These are phyloP conservation scores for Yasuhikotakia modesta DNA, from an alignment of 2,797 vertebrate species.

Conservation along the genomic window DNA sequence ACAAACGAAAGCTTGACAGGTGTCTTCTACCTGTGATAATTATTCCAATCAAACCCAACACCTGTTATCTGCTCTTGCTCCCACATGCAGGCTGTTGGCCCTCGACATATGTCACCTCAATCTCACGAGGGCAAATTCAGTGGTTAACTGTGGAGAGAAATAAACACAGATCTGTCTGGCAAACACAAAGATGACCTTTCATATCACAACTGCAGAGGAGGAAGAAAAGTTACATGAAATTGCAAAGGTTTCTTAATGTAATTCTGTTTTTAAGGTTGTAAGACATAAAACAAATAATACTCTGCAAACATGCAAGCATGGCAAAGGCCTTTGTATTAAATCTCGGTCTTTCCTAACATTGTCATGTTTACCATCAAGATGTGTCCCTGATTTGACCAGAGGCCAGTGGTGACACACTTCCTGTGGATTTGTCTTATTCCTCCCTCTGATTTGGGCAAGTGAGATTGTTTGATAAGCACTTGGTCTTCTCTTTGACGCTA, in stretches of 20 bases:
- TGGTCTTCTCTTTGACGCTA: constrained; percentile 63
- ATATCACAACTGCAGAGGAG: background rate
- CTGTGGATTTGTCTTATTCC: constrained; percentile 70
- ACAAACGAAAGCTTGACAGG: constrained; percentile 60
- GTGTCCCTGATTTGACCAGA: constrained; percentile 65
- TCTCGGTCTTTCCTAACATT: constrained; percentile 53
- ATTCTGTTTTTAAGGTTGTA: background rate
- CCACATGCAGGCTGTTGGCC: constrained; percentile 53
- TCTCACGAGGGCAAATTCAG: constrained; percentile 58
- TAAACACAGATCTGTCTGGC: constrained; percentile 58
- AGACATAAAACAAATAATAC: background rate
- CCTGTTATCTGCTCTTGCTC: constrained; percentile 56
- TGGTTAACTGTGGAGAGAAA: constrained; percentile 54
- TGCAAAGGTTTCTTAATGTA: background rate
- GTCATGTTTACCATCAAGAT: constrained; percentile 65
- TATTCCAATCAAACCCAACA: constrained; percentile 60
- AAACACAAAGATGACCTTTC: constrained; percentile 37
- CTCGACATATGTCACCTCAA: constrained; percentile 56
- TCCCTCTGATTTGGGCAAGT: constrained; percentile 58
- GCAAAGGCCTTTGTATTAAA: background rate
- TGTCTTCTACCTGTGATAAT: constrained; percentile 63
- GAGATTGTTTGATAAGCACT: constrained; percentile 72
- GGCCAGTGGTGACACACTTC: constrained; percentile 67
- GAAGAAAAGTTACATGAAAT: background rate
- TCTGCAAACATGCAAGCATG: background rate